phyloP scores from a whole-genome alignment of 2,113 vertebrate species.

The Arothron firmamentum region DNA sequence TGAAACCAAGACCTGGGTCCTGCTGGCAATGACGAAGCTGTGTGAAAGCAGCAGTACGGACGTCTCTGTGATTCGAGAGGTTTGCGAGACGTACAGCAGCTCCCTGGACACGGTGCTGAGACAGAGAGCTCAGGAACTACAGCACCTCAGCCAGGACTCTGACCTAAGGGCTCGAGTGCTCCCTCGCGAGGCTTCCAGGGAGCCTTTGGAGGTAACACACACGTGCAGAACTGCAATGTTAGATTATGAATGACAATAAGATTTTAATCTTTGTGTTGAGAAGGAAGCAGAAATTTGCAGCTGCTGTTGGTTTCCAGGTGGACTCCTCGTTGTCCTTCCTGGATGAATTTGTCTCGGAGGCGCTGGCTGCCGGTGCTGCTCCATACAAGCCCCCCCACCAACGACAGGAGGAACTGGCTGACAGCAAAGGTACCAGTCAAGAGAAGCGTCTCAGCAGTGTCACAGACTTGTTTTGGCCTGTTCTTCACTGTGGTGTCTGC shows the following conservation, averaged over 20 bases:
- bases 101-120: conserved; percentile 87
- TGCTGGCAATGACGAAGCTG: conserved; percentile 86
- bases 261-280: not conserved
- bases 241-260: not conserved
- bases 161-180: conserved; percentile 77
- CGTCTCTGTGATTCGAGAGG: conserved; percentile 63
- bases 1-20: conserved; percentile 88
- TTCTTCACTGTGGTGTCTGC: conserved; percentile 31
- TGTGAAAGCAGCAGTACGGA: conserved; percentile 56
- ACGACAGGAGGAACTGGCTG: conserved; percentile 87
- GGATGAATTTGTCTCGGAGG: conserved; percentile 93
- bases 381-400: conserved; percentile 95
- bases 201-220: conserved; percentile 56
- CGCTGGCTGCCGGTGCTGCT: conserved; percentile 82
- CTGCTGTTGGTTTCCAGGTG: conserved; percentile 72
- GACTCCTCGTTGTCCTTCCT: conserved; percentile 96
- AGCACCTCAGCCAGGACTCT: conserved; percentile 77
- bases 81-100: conserved; percentile 74
- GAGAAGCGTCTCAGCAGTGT: not conserved
- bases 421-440: conserved; percentile 83
- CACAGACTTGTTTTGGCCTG: conserved; percentile 22
- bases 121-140: conserved; percentile 86
- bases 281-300: conserved; percentile 1
- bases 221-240: not conserved
- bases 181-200: conserved; percentile 65